Conservation (phyloP, 1,140 invertebrate genomes). For the Phocides pigmalion region DNA sequence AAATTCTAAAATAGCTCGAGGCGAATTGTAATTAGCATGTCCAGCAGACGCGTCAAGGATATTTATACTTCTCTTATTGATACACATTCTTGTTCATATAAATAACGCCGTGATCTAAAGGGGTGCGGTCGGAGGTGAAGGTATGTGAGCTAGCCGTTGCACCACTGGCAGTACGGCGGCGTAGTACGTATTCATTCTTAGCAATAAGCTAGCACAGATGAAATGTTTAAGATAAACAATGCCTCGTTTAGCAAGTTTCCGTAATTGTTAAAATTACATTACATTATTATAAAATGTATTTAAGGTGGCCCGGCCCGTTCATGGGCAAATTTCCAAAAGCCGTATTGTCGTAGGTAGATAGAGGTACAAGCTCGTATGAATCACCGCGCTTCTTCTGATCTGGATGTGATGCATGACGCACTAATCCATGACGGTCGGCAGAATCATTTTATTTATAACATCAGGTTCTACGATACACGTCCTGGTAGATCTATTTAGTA, state of each 20-base stretch:
- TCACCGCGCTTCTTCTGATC: conserved; percentile 13
- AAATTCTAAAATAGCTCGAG: conserved; percentile 53
- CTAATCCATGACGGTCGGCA: conserved; percentile 1
- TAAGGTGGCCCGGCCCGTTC: background rate
- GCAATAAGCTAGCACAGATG: background rate
- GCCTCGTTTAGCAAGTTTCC: background rate
- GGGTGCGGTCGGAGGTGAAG: conserved; percentile 40
- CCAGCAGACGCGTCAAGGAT: conserved; percentile 48
- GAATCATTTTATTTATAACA: conserved; percentile 2
- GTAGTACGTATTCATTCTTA: background rate
- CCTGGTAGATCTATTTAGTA: too few relatives aligned
- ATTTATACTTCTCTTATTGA: conserved; percentile 44
- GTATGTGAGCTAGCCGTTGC: conserved; percentile 30
- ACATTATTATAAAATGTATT: background rate
- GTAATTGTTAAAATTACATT: background rate
- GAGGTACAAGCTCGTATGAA: conserved; percentile 18
- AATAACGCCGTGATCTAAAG: conserved; percentile 40
- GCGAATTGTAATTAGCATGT: conserved; percentile 56
- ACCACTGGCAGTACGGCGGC: background rate
- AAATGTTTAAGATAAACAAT: background rate
- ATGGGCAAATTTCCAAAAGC: conserved; percentile 26
- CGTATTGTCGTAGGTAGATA: background rate
- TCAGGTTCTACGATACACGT: background rate
- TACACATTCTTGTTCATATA: conserved; percentile 45
- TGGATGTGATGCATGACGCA: conserved; percentile 27